Evolutionary conservation across 2,888 invertebrate genomes (phyloP), one percentile per base, ranked within the genome.

Genomic region (Cheiracanthium punctorium): DNA sequence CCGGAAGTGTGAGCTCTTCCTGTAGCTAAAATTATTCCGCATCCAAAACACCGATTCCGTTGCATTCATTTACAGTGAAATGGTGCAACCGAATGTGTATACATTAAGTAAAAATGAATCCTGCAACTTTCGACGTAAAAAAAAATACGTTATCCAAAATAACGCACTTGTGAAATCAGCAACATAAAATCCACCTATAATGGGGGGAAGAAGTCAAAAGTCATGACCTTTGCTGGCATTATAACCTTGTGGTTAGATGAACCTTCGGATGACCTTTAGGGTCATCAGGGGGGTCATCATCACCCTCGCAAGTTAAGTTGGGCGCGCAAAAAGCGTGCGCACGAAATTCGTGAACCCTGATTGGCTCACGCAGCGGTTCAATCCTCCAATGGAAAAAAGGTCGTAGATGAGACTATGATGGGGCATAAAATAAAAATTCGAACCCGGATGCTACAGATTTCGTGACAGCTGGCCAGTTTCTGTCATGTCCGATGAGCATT

Each of bases 281-380:
- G 58, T 24, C 24, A 58, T 58, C 58, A 48, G 4, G 58, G 48
- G 48, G 58, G 58, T 58, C 58, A 58, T 58, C 58, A 58, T 58
- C 58, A 58, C 58, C 58, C 58, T 12, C 58, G 24, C 24, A 58
- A 5, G 24, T 58, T 24, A 24, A 20, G 58, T n/a, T n/a, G n/a
- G 24, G 12, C 20, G 24, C 58, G 20, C 58, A 24, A 58, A n/a
- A 24, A 58, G 24, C 58, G 58, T 58, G 58, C 58, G 58, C 58
- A 58, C 58, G 58, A 58, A 24, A 58, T 24, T 58, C 58, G 58
- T 58, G 58, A 58, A 24, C 24, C 24, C 58, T 24, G 58, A 58
- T 58, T 58, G 58, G 58, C 24, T 24, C 58, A 24, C 58, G 20
- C 20, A 24, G 58, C 4, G 5, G 4, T 24, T 58, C 24, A 58